Evolutionary conservation across 2,113 vertebrate genomes (phyloP).

Genomic region (Siniperca chuatsi): DNA sequence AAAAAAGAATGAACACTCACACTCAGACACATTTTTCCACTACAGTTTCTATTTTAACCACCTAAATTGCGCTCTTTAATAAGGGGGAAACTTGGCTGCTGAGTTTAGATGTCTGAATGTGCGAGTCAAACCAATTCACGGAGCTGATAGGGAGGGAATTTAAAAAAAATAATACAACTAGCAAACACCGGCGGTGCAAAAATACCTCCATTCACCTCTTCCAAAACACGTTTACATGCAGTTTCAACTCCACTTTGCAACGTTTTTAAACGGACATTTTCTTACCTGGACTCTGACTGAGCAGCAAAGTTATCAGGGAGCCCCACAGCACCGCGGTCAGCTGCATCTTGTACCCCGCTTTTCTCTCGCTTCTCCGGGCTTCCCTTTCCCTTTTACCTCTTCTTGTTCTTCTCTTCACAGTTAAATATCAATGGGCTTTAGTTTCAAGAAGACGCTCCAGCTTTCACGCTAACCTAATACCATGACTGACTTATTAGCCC

Average conservation of each 20-base stretch:
- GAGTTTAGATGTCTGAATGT: not conserved
- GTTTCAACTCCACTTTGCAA: not conserved
- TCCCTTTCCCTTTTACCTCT: constrained; percentile 25
- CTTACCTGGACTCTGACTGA: constrained; percentile 81
- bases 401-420: constrained; percentile 6
- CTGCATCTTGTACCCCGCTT: constrained; percentile 78
- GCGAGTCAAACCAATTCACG: not conserved
- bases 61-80: not conserved
- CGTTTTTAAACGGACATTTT: not conserved
- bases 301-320: constrained; percentile 77
- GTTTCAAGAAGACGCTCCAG: constrained; percentile 52
- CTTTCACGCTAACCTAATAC: constrained; percentile 55
- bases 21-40: constrained; percentile 11
- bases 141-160: not conserved
- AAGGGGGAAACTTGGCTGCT: constrained; percentile 32
- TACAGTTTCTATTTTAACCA: constrained; percentile 28
- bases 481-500: constrained; percentile 69
- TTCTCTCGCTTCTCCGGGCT: constrained; percentile 64
- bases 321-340: constrained; percentile 76
- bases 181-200: constrained; percentile 7
- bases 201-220: constrained; percentile 8
- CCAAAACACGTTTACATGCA: constrained; percentile 30
- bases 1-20: not conserved
- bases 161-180: not conserved
- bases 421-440: constrained; percentile 43